Conservation (phyloP, 2,888 invertebrate species). For the Mythimna albipuncta region DNA sequence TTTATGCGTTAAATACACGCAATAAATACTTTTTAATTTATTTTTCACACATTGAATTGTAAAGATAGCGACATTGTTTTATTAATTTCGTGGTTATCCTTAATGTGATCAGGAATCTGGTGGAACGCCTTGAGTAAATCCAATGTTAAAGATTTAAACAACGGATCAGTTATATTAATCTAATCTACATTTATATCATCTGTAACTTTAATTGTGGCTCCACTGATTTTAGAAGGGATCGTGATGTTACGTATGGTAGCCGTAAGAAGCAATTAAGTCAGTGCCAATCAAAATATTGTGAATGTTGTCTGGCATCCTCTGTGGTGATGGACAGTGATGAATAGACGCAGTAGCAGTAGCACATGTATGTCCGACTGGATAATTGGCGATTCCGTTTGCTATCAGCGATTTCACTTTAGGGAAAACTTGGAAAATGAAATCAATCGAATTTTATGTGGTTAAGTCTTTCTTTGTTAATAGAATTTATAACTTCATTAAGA, state of each 20-base stretch:
- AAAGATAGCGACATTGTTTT: slow-evolving; percentile 27
- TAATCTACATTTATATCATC: slow-evolving; percentile 24
- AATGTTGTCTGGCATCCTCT: slow-evolving; percentile 46
- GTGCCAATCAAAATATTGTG: slow-evolving; percentile 57
- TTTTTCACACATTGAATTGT: slow-evolving; percentile 33
- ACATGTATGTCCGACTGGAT: slow-evolving; percentile 20
- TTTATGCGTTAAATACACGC: slow-evolving; percentile 53
- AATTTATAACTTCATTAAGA: neutral
- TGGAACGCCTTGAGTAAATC: slow-evolving; percentile 15
- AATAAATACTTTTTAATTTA: slow-evolving; percentile 51
- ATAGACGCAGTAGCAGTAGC: slow-evolving; percentile 22
- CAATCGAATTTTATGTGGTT: neutral
- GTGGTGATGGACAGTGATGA: slow-evolving; percentile 47
- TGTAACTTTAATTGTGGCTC: slow-evolving; percentile 40
- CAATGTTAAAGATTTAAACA: neutral
- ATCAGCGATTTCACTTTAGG: slow-evolving; percentile 31
- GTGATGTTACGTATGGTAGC: slow-evolving; percentile 45
- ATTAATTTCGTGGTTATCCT: slow-evolving; percentile 32
- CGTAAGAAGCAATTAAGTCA: slow-evolving; percentile 45
- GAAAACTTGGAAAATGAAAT: slow-evolving; percentile 29
- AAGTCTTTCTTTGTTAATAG: neutral
- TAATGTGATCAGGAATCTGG: slow-evolving; percentile 18
- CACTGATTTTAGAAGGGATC: slow-evolving; percentile 39
- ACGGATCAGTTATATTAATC: slow-evolving; percentile 7
- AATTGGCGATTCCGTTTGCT: slow-evolving; percentile 31